Conservation (phyloP, 2,888 invertebrate species). For the Scaeva pyrastri region DNA sequence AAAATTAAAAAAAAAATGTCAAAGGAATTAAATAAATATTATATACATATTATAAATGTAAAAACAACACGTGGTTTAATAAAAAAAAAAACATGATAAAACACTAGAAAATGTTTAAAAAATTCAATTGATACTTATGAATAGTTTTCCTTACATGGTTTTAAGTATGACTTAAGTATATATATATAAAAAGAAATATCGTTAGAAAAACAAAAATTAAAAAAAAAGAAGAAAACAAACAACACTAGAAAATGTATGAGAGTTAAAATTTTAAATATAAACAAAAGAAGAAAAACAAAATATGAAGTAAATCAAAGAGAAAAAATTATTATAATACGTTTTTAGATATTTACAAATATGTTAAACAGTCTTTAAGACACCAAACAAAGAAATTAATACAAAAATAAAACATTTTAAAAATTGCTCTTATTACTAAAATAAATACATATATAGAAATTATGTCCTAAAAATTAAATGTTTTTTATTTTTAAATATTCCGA, state of each 20-base stretch:
- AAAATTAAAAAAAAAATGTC: constrained; percentile 18
- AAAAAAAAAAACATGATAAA: constrained; percentile 42
- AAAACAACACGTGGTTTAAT: constrained; percentile 28
- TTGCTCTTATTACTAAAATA: constrained; percentile 76
- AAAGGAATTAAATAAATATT: constrained; percentile 34
- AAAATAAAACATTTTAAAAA: constrained; percentile 61
- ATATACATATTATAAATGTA: constrained; percentile 8
- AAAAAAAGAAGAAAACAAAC: no score
- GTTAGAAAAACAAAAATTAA: constrained; percentile 36
- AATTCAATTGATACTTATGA: constrained; percentile 75
- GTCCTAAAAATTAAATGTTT: constrained; percentile 48
- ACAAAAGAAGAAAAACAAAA: neutral
- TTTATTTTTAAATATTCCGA: neutral
- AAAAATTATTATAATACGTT: constrained; percentile 65
- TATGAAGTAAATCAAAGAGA: constrained; percentile 15
- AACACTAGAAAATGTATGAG: constrained; percentile 7
- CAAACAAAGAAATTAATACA: constrained; percentile 64
- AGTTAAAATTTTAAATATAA: constrained; percentile 28
- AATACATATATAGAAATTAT: constrained; percentile 64
- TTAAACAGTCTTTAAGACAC: constrained; percentile 69
- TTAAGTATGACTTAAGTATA: constrained; percentile 66
- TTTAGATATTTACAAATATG: constrained; percentile 75
- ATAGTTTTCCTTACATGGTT: constrained; percentile 72
- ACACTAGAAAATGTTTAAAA: constrained; percentile 62
- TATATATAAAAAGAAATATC: constrained; percentile 31